A percentile compares a stretch with the other conserved stretches of the same genome.
Conservation (phyloP, 2,888 invertebrate genomes). For the Limnephilus auricula region DNA sequence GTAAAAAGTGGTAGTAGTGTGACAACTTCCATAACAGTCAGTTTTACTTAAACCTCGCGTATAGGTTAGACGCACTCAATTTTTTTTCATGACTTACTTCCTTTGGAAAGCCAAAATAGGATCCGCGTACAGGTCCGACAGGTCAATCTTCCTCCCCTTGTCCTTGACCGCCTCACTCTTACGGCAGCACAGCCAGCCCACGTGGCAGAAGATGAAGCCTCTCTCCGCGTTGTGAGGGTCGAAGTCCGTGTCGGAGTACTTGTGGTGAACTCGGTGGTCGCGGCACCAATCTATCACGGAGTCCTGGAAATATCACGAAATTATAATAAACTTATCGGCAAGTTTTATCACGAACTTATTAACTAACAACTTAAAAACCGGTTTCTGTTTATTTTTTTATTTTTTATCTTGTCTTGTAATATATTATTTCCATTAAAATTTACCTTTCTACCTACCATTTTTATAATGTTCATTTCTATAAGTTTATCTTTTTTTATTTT, state of each 20-base stretch:
- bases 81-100: slow-evolving; percentile 78
- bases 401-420: no score
- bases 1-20: no score
- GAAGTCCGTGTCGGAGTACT: slow-evolving; percentile 92
- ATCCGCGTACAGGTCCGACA: slow-evolving; percentile 90
- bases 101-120: slow-evolving; percentile 91
- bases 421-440: no score
- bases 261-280: slow-evolving; percentile 90
- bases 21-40: no score
- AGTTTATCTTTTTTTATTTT: no score
- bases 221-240: slow-evolving; percentile 93
- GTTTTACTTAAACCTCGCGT: no score
- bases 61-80: no score
- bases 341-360: neutral
- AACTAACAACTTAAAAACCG: no score
- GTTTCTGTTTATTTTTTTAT: no score
- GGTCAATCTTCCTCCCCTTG: slow-evolving; percentile 85
- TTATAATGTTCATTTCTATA: no score
- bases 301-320: slow-evolving; percentile 73
- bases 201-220: slow-evolving; percentile 96
- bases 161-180: slow-evolving; percentile 91
- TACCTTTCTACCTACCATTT: no score
- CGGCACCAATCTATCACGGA: slow-evolving; percentile 83
- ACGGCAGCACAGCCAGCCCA: slow-evolving; percentile 93
- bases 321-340: neutral